phyloP scores from a whole-genome alignment of 2,113 vertebrate genomes.

The Mellivora capensis region DNA sequence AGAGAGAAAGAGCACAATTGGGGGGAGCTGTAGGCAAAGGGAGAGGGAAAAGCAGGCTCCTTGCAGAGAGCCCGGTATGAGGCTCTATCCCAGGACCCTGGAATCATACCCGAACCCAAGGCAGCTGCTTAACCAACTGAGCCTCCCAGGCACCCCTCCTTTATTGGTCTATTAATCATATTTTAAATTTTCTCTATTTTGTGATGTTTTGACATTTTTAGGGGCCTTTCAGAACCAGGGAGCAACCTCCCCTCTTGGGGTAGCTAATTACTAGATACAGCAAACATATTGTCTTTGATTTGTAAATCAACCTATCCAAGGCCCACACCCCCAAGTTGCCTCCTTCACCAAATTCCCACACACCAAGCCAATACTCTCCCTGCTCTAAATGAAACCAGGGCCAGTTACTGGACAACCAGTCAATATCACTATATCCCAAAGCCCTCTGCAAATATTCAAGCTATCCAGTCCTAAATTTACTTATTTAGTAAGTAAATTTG shows the following conservation, averaged over 20 bases:
- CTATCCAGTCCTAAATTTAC: neutral
- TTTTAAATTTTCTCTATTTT: neutral
- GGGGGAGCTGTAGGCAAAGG: no score
- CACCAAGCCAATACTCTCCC: neutral
- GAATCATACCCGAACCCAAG: no score
- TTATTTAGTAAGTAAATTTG: no score
- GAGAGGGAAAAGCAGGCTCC: no score
- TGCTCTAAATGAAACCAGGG: neutral
- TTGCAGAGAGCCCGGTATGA: no score
- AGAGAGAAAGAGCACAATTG: no score
- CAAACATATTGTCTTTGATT: neutral
- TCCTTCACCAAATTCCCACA: neutral
- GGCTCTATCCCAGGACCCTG: no score
- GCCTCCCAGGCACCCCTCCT: no score
- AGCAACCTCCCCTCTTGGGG: neutral
- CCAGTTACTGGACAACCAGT: neutral
- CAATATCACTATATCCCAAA: neutral
- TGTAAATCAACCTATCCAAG: neutral
- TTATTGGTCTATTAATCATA: neutral
- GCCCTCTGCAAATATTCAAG: neutral
- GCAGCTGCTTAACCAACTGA: no score
- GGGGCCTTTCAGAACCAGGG: neutral
- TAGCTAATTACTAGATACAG: neutral
- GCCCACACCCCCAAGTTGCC: no score
- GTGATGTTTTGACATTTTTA: neutral